These are phyloP conservation scores for Bombus waltoni DNA, from an alignment of 1,140 invertebrate species.

Conservation along the genomic window DNA sequence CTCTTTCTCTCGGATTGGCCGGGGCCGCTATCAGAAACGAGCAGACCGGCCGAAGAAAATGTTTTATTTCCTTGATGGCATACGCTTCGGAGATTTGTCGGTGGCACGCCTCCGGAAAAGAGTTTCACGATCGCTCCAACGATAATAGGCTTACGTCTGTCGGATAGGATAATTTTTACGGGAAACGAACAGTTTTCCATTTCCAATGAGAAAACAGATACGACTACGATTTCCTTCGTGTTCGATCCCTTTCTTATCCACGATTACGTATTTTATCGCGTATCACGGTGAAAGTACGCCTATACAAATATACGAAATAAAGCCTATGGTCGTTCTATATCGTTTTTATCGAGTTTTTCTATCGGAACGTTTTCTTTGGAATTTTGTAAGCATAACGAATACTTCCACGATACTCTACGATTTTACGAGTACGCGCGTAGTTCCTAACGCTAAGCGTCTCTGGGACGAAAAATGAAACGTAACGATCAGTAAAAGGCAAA, in stretches of 20 bases:
- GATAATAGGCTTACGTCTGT: slow-evolving; percentile 53
- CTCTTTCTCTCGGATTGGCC: slow-evolving; percentile 54
- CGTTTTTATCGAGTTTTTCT: slow-evolving; percentile 1
- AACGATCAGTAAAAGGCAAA: neutral
- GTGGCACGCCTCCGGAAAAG: slow-evolving; percentile 34
- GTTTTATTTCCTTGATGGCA: slow-evolving; percentile 63
- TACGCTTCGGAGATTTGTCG: slow-evolving; percentile 59
- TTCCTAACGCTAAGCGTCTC: slow-evolving; percentile 56
- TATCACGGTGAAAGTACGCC: too few relatives aligned
- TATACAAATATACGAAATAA: too few relatives aligned
- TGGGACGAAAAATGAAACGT: neutral
- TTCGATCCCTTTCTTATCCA: neutral
- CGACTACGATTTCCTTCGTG: neutral
- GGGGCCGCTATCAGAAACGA: slow-evolving; percentile 52
- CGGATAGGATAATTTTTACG: neutral
- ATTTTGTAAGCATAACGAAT: slow-evolving; percentile 14
- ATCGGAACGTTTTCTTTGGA: neutral
- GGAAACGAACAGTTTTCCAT: neutral
- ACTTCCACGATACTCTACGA: slow-evolving; percentile 30
- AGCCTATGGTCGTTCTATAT: slow-evolving; percentile 7
- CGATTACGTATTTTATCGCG: neutral
- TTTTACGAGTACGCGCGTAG: slow-evolving; percentile 42
- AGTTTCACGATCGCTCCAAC: slow-evolving; percentile 50
- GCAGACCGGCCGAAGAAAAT: slow-evolving; percentile 46
- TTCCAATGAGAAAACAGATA: neutral